Percentiles rank a stretch among this genome's conserved stretches.
These are phyloP conservation scores for Melanotaenia boesemani DNA, from an alignment of 2,797 vertebrate species.

Conservation along the genomic window DNA sequence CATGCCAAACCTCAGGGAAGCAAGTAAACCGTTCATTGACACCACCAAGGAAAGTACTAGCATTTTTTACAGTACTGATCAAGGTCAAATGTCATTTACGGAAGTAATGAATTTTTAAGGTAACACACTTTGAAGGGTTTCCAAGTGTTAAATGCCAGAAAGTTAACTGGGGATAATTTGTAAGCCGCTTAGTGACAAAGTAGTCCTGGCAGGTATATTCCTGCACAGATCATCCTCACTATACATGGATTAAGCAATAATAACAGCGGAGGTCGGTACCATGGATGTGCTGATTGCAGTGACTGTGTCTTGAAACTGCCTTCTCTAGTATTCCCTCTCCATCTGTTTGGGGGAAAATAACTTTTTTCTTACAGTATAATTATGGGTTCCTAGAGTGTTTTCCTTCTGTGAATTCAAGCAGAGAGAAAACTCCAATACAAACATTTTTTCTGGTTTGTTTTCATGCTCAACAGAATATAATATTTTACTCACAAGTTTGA, in stretches of 20 bases:
- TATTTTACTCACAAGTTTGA: constrained; percentile 48
- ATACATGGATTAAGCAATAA: constrained; percentile 60
- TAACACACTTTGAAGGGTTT: constrained; percentile 10
- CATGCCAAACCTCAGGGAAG: constrained; percentile 31
- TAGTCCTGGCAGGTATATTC: constrained; percentile 51
- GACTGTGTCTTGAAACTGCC: constrained; percentile 59
- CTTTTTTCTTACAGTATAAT: constrained; percentile 70
- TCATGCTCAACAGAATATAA: constrained; percentile 54
- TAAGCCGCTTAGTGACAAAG: constrained; percentile 52
- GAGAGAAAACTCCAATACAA: constrained; percentile 62
- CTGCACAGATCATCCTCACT: constrained; percentile 45
- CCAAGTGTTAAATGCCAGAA: constrained; percentile 26
- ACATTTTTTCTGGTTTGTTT: constrained; percentile 67
- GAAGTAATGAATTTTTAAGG: background rate
- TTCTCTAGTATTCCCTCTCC: constrained; percentile 61
- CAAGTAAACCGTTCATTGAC: constrained; percentile 21
- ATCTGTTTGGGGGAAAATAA: constrained; percentile 74
- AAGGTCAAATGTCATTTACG: constrained; percentile 25
- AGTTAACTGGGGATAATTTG: constrained; percentile 38
- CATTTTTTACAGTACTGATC: constrained; percentile 22
- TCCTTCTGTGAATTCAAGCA: constrained; percentile 70
- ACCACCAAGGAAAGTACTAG: constrained; percentile 22
- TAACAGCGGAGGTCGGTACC: constrained; percentile 40
- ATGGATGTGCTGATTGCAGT: constrained; percentile 49
- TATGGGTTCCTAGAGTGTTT: constrained; percentile 75